A percentile compares a stretch with the other conserved stretches of the same genome.
phyloP scores from a whole-genome alignment of 2,888 invertebrate genomes.

The Agriopis aurantiaria region DNA sequence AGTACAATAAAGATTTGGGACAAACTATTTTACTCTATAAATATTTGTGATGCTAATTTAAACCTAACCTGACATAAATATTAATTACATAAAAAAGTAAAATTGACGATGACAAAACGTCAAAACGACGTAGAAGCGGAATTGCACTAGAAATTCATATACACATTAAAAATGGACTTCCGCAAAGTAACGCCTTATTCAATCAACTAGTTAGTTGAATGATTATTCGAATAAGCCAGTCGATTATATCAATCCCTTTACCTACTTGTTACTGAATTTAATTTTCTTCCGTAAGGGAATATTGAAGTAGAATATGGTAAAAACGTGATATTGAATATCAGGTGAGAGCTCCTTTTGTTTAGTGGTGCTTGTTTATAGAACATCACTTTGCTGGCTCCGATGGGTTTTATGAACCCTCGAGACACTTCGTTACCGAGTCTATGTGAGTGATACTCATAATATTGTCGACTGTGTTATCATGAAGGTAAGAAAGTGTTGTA shows the following conservation, averaged over 20 bases:
- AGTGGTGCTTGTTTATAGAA: conserved; percentile 22
- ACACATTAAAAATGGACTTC: no score
- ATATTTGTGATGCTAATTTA: no score
- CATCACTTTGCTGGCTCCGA: conserved; percentile 23
- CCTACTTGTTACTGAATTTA: conserved; percentile 42
- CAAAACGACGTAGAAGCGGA: no score
- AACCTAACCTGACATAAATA: no score
- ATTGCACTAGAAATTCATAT: no score
- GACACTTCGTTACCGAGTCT: conserved; percentile 2
- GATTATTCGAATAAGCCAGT: neutral
- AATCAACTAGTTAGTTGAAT: neutral
- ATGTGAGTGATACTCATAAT: neutral
- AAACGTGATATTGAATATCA: conserved; percentile 37
- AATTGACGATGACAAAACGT: no score
- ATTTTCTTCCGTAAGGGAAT: conserved; percentile 39
- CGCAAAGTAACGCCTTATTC: no score
- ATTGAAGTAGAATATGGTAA: conserved; percentile 36
- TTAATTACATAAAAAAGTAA: no score
- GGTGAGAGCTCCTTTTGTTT: conserved; percentile 29
- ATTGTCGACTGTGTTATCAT: neutral
- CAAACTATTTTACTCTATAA: no score
- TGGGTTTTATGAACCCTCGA: conserved; percentile 18
- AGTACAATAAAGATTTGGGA: no score
- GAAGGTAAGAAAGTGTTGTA: neutral
- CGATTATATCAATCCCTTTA: conserved; percentile 4